Conservation (phyloP, 2,888 invertebrate genomes). For the Plagodis pulveraria region DNA sequence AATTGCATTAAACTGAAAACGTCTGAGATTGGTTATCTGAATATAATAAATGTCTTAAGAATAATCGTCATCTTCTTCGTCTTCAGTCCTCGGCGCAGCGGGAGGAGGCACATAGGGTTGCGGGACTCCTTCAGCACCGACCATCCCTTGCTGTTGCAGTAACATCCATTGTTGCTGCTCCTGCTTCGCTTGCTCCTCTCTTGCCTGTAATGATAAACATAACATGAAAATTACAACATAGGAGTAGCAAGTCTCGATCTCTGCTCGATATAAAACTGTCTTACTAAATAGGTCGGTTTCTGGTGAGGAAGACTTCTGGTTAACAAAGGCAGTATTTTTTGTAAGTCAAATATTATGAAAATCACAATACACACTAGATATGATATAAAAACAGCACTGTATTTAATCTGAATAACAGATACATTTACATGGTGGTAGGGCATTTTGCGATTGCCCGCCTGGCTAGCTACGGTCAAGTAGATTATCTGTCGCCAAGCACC, state of each 20-base stretch:
- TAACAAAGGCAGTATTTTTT: too few species aligned
- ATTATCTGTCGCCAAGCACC: too few species aligned
- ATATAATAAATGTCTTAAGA: constrained; percentile 53
- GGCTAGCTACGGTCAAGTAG: too few species aligned
- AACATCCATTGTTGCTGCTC: constrained; percentile 97
- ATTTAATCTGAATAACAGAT: too few species aligned
- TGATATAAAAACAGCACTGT: too few species aligned
- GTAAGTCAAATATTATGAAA: too few species aligned
- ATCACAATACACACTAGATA: too few species aligned
- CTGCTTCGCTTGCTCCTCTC: constrained; percentile 96
- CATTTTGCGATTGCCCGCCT: too few species aligned
- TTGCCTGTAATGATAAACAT: constrained; percentile 78
- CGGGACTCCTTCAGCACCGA: constrained; percentile 64
- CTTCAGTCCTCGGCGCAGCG: constrained; percentile 63
- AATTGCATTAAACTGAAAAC: too few species aligned
- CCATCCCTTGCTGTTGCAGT: constrained; percentile 86
- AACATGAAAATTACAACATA: too few species aligned
- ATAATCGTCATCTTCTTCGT: constrained; percentile 82
- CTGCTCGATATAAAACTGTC: neutral
- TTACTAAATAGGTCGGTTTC: neutral
- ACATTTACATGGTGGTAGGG: too few species aligned
- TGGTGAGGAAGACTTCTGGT: too few species aligned
- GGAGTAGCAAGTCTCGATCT: neutral
- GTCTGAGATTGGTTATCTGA: neutral
- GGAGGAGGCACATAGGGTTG: constrained; percentile 74